Base-by-base conservation (phyloP, 2,888 invertebrate genomes). In the Himalopsyche anomala region DNA sequence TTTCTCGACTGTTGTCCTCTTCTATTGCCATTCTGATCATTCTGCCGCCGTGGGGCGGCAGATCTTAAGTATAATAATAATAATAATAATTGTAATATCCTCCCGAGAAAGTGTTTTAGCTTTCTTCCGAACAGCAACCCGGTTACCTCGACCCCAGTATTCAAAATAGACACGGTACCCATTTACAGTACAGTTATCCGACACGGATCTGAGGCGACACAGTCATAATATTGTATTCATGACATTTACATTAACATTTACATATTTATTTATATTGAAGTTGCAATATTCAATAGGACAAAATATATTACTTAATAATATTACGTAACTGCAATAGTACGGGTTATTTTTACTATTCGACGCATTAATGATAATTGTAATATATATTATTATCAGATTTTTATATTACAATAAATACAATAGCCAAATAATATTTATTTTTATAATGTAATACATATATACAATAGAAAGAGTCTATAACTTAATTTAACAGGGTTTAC, bases 1-100 rank as follows among this genome's bases (percentile, higher is more conserved):
- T 83, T 91, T 91, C 90, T 90, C 89, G 87, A 87, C 89, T 86
- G 87, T 86, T 88, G 87, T 86, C 86, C 86, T 88, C 19, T 85
- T 87, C 83, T 84, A 45, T 80, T 82, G 80, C 80, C 80, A 51
- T 84, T 45, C 79, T 40, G 45, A 79, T 83, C 19, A 15, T 42
- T 74, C 74, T 19, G 62, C 56, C 56, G n/a, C 55, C 17, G 15
- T 11, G 15, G 55, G 5, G 12, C 56, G 56, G 56, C 62, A 19
- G 62, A n/a, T n/a, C n/a, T 62, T 74, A 74, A 74, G 74, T 15
- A 12, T 36, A 74, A 28, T 36, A 38, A 28, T 74, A 38, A 28
- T 74, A 36, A 74, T 74, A 36, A 74, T 74, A 36, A 62, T 19
- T 62, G 62, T 19, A 62, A 74, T 74, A 74, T 74, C 74, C 74